These are phyloP conservation scores for Mionectes olivaceus DNA, from an alignment of 2,797 vertebrate species.

Conservation along the genomic window DNA sequence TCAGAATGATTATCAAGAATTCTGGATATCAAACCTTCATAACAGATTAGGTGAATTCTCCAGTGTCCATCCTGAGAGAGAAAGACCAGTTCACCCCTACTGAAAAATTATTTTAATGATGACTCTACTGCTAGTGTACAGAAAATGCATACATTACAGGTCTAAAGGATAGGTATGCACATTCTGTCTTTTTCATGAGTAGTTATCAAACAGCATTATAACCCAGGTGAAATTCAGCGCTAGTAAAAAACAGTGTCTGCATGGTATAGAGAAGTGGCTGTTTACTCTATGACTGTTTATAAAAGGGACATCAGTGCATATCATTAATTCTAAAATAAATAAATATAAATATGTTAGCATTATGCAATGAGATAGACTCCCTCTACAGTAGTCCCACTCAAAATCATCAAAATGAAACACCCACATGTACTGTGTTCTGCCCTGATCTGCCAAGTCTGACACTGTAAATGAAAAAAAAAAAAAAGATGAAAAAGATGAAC, in stretches of 20 bases:
- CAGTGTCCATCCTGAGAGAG: background rate
- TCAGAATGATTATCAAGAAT: background rate
- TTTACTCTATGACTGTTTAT: background rate
- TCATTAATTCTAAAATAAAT: background rate
- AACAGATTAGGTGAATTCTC: background rate
- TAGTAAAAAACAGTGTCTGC: background rate
- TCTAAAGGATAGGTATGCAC: background rate
- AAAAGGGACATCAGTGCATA: background rate
- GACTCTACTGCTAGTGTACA: background rate
- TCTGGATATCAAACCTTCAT: background rate
- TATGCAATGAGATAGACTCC: background rate
- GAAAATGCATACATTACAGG: background rate
- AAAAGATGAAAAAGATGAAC: background rate
- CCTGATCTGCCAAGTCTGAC: conserved; percentile 13
- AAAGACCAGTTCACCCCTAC: background rate
- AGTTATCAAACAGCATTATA: background rate
- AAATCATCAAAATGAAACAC: conserved; percentile 20
- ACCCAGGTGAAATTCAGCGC: background rate
- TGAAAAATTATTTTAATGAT: background rate
- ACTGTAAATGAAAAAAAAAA: background rate
- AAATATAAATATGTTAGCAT: background rate
- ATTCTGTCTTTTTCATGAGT: background rate
- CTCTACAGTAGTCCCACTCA: background rate
- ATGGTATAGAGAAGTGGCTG: background rate
- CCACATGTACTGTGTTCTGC: background rate